A percentile compares a stretch with the other conserved stretches of the same genome.
phyloP scores from a whole-genome alignment of 2,888 invertebrate genomes.

The Stegophylla sp. region DNA sequence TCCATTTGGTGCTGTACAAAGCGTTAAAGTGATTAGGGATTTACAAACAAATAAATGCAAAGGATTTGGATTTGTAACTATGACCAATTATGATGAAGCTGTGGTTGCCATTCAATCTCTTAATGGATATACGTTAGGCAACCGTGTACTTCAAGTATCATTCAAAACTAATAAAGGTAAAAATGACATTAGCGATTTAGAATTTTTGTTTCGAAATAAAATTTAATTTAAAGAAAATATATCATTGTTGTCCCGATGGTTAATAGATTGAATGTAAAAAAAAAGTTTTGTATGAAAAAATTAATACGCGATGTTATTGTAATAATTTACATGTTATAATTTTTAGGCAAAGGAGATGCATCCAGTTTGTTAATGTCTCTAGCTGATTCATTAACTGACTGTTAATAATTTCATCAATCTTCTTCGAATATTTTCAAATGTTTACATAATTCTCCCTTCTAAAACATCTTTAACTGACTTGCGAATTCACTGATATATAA shows the following conservation, averaged over 20 bases:
- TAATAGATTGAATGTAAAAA: conserved; percentile 1
- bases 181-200: conserved; percentile 60
- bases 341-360: conserved; percentile 57
- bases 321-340: conserved; percentile 54
- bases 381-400: conserved; percentile 58
- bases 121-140: conserved; percentile 94
- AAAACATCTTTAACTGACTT: conserved; percentile 57
- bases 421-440: conserved; percentile 55
- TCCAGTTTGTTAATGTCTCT: conserved; percentile 59
- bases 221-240: conserved; percentile 12
- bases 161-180: conserved; percentile 90
- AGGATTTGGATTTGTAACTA: conserved; percentile 97
- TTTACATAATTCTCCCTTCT: conserved; percentile 52
- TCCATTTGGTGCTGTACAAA: conserved; percentile 96
- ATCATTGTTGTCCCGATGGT: neutral
- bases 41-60: conserved; percentile 96
- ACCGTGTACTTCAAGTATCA: conserved; percentile 95
- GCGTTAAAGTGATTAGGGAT: conserved; percentile 95
- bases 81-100: conserved; percentile 98
- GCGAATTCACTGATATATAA: conserved; percentile 52
- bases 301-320: neutral
- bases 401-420: conserved; percentile 55
- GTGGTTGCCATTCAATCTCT: conserved; percentile 94
- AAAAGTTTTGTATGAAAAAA: neutral
- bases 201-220: conserved; percentile 17